These are phyloP conservation scores for Therioaphis trifolii DNA, from an alignment of 2,888 invertebrate species.

Conservation along the genomic window DNA sequence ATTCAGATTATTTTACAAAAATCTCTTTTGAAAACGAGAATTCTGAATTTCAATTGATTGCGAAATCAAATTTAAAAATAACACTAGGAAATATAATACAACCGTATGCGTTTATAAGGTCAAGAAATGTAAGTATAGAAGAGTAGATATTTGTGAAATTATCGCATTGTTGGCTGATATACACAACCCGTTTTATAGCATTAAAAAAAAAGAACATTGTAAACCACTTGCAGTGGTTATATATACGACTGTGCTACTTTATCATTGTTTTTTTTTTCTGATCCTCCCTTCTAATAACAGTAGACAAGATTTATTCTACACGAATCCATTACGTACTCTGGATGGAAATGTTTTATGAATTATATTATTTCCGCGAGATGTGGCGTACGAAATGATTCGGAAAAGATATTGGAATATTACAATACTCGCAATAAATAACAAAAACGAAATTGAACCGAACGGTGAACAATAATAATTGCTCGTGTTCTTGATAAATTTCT, in stretches of 20 bases:
- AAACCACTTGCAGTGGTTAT: conserved; percentile 20
- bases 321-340: neutral
- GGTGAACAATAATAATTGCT: too few species aligned
- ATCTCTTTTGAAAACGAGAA: neutral
- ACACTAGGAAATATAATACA: conserved; percentile 3
- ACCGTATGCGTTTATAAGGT: conserved; percentile 18
- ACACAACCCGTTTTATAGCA: conserved; percentile 22
- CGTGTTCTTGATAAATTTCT: too few species aligned
- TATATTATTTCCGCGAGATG: too few species aligned
- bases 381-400: too few species aligned
- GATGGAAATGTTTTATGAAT: too few species aligned
- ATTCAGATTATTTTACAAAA: neutral
- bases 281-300: neutral
- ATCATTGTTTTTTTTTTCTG: conserved; percentile 13
- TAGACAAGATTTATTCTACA: neutral
- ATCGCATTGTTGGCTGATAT: neutral
- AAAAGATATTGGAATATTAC: too few species aligned
- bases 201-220: conserved; percentile 33
- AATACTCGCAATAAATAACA: too few species aligned
- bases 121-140: conserved; percentile 4
- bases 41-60: neutral
- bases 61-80: conserved; percentile 11
- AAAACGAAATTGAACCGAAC: too few species aligned
- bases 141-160: conserved; percentile 38
- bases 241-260: conserved; percentile 29